phyloP scores from a whole-genome alignment of 92 coral and sea anemone species.

The Palythoa grandiflora region DNA sequence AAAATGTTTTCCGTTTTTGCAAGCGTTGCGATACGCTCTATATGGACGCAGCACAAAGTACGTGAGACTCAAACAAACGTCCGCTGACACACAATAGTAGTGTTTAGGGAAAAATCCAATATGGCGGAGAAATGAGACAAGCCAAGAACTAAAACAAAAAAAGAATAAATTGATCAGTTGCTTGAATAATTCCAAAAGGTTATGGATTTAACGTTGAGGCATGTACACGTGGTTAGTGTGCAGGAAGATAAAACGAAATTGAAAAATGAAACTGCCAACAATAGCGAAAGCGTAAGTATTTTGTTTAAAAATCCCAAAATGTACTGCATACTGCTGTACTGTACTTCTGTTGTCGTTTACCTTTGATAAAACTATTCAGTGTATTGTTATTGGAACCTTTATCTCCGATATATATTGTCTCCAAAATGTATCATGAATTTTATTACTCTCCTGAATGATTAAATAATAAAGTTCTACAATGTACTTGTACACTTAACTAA shows the following conservation, averaged over 20 bases:
- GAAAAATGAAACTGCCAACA: neutral
- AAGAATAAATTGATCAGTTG: neutral
- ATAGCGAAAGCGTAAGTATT: constrained; percentile 4
- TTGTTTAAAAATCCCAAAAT: neutral
- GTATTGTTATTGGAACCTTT: neutral
- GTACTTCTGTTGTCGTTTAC: no score
- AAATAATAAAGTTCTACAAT: no score
- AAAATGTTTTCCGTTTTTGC: neutral
- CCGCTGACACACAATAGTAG: constrained; percentile 15
- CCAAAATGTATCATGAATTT: no score
- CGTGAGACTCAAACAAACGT: neutral
- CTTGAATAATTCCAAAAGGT: neutral
- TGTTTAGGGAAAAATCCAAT: constrained; percentile 3
- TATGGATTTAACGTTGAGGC: constrained; percentile 44
- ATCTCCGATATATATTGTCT: neutral
- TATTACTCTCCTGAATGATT: no score
- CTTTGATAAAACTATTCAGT: no score
- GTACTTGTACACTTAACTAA: neutral
- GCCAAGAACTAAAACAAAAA: neutral
- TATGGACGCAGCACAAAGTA: constrained; percentile 8
- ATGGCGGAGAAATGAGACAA: constrained; percentile 22
- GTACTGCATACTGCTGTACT: no score
- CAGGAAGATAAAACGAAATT: neutral
- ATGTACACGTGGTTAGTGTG: constrained; percentile 17
- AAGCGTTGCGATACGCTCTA: no score